Base-by-base conservation (phyloP, 1,140 invertebrate species). In the Mycetomoellerius zeteki region DNA sequence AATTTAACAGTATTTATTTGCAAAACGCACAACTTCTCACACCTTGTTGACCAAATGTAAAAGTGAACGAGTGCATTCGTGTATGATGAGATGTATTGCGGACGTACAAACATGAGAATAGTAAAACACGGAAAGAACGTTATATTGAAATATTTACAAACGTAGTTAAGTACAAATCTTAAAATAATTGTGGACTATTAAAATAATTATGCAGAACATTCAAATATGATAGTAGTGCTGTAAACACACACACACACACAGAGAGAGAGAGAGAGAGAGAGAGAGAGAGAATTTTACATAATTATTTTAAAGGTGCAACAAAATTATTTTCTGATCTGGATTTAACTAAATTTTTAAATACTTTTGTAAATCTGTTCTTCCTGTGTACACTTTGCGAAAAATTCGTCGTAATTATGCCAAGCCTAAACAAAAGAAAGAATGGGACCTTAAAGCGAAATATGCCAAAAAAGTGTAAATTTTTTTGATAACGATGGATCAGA, bases 1-100 rank as follows among this genome's bases (percentile, higher is more conserved):
- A 43, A 43, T 43, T 43, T 43, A 43, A 43, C 10, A 43, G 10
- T 73, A 16, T 14, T 47, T 14, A 30, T 47, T 82, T 19, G 52
- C 64, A 33, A 71, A 81, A 58, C 64, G 16, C 54, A 56, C 27
- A 47, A 82, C 50, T 84, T 73, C 54, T 75, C 56, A 24, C 14
- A 16, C 6, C 27, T 33, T 30, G 54, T 50, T 75, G 69, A 84
- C 12, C n/a, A 24, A 12, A 73, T 12, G 10, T 81, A 27, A 43
- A 21, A 21, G 24, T 50, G 33, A 58, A 54, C 16, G n/a, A 69
- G 21, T 64, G 8, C 21, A 43, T 47, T 37, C 6, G 33, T 1
- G 33, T 37, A 37, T 37, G 54, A 24, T 24, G 54, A 73, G 37
- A 43, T 19, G 14, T n/a, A n/a, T 10, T 4, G 1, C 5, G 21